Conservation (phyloP, 2,888 invertebrate species). For the Lasioglossum morio region DNA sequence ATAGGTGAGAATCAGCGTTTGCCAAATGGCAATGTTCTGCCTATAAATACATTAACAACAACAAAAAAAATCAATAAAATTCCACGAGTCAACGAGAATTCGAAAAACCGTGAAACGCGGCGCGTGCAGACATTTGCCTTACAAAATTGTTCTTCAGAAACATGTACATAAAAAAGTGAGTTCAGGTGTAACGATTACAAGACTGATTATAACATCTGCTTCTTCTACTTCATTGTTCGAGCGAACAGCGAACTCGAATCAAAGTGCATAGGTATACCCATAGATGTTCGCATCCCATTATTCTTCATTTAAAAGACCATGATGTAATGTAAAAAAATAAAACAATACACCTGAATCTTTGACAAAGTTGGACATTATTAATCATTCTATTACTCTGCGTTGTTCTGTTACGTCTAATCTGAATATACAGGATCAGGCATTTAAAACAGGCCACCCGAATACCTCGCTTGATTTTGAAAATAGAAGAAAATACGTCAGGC, state of each 20-base stretch:
- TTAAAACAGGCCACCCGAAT: too few species aligned
- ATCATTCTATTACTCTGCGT: constrained; percentile 12
- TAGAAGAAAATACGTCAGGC: too few species aligned
- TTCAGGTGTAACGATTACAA: constrained; percentile 41
- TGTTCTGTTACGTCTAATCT: constrained; percentile 1
- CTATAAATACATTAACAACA: constrained; percentile 16
- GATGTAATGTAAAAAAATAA: constrained; percentile 31
- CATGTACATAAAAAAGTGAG: constrained; percentile 25
- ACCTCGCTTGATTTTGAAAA: too few species aligned
- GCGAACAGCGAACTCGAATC: constrained; percentile 19
- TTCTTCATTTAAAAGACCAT: constrained; percentile 25
- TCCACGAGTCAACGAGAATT: background rate
- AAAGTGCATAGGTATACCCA: constrained; percentile 32
- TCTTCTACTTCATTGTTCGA: constrained; percentile 33
- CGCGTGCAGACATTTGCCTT: constrained; percentile 34
- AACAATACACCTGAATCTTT: constrained; percentile 29
- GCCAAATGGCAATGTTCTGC: constrained; percentile 41
- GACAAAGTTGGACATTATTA: constrained; percentile 20
- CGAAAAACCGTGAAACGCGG: constrained; percentile 28
- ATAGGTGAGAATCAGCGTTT: constrained; percentile 39
- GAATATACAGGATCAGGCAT: background rate
- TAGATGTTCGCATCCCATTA: constrained; percentile 23
- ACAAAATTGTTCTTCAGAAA: constrained; percentile 46
- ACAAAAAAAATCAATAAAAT: constrained; percentile 19
- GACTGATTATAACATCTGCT: constrained; percentile 48